These are phyloP conservation scores for Callopanchax toddi DNA, from an alignment of 2,113 vertebrate genomes.

Conservation along the genomic window DNA sequence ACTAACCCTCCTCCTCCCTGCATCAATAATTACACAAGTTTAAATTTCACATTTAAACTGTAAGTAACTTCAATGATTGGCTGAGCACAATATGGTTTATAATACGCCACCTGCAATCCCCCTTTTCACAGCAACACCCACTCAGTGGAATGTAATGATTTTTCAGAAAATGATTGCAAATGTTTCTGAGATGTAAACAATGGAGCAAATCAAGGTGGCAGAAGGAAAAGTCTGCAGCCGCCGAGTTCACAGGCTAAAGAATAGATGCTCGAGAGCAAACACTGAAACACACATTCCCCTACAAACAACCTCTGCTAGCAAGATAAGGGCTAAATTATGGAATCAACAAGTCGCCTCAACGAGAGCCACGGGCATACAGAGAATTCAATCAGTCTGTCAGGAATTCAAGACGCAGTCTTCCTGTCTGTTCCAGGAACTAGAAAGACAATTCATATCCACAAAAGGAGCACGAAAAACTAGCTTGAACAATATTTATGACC, in stretches of 20 bases:
- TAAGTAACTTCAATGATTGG: conserved; percentile 48
- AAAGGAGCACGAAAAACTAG: too few species aligned
- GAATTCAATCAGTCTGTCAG: conserved; percentile 9
- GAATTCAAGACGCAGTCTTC: conserved; percentile 15
- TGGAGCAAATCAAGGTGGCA: conserved; percentile 48
- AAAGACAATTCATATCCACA: too few species aligned
- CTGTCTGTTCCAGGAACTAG: too few species aligned
- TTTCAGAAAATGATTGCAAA: conserved; percentile 53
- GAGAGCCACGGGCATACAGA: conserved; percentile 30
- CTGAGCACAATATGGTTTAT: conserved; percentile 24
- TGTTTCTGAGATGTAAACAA: conserved; percentile 57
- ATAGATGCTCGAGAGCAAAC: conserved; percentile 7
- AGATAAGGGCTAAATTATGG: conserved; percentile 69
- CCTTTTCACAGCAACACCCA: conserved; percentile 27
- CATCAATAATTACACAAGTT: conserved; percentile 45
- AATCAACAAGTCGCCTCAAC: conserved; percentile 47
- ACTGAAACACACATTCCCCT: conserved; percentile 40
- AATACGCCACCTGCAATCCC: conserved; percentile 29
- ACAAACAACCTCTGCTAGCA: conserved; percentile 60
- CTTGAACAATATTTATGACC: too few species aligned
- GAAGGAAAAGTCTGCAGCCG: conserved; percentile 9
- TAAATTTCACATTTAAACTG: conserved; percentile 42
- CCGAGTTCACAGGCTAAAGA: conserved; percentile 13
- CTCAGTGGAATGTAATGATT: conserved; percentile 48
- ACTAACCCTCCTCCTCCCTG: conserved; percentile 34